Percentiles rank a stretch among this genome's conserved stretches.
phyloP scores from a whole-genome alignment of 2,888 invertebrate species.

The Tipula confusa region DNA sequence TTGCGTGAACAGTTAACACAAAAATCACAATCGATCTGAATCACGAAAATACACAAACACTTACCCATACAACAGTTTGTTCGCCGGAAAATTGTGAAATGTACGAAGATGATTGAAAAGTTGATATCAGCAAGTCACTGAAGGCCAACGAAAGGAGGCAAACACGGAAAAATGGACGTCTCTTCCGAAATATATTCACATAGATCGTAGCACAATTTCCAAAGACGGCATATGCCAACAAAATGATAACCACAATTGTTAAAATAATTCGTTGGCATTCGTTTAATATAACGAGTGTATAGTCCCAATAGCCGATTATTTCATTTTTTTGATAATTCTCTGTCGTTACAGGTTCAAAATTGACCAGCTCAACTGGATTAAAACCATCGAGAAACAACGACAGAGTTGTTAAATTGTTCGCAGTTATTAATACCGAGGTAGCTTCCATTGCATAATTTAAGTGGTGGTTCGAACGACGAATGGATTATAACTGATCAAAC shows the following conservation, averaged over 20 bases:
- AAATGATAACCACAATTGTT: conserved; percentile 29
- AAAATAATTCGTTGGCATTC: conserved; percentile 26
- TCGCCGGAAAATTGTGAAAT: conserved; percentile 41
- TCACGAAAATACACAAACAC: conserved; percentile 32
- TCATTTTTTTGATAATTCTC: not conserved
- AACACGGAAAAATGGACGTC: conserved; percentile 53
- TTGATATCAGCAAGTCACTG: conserved; percentile 50
- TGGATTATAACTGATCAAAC: not conserved
- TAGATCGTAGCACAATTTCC: conserved; percentile 37
- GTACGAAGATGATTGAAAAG: conserved; percentile 41
- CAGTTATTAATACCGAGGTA: not conserved
- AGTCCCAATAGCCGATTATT: not conserved
- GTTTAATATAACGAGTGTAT: not conserved
- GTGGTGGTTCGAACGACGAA: not conserved
- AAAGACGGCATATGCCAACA: conserved; percentile 34
- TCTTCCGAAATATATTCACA: conserved; percentile 40
- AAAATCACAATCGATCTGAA: not conserved
- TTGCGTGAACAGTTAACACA: not conserved
- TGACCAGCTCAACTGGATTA: not conserved
- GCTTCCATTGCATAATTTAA: not conserved
- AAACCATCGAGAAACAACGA: not conserved
- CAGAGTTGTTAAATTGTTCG: not conserved
- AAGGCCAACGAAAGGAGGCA: conserved; percentile 53
- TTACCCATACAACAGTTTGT: conserved; percentile 45
- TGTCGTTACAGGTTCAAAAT: not conserved